Conservation (phyloP, 1,140 invertebrate genomes). For the Rhysida immarginata region DNA sequence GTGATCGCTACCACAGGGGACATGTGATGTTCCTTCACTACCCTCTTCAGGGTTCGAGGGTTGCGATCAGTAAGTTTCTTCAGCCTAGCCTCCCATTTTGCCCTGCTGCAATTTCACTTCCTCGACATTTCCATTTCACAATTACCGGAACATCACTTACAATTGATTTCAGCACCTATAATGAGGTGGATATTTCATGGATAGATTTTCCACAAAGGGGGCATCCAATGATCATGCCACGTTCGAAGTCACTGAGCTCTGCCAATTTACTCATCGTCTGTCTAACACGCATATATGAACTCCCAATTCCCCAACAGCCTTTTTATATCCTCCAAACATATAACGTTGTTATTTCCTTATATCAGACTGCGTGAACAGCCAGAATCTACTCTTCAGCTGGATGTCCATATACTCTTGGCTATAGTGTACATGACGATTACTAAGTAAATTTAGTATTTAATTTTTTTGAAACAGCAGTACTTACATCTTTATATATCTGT, state of each 20-base stretch:
- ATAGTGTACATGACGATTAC: no score
- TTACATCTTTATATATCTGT: constrained; percentile 60
- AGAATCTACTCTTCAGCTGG: neutral
- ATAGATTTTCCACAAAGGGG: neutral
- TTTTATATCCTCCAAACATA: no score
- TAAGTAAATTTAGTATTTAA: neutral
- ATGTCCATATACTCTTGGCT: neutral
- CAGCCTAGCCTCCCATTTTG: neutral
- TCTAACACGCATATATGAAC: neutral
- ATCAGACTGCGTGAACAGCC: neutral
- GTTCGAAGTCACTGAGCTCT: neutral
- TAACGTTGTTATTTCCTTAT: no score
- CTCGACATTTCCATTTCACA: neutral
- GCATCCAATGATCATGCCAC: neutral
- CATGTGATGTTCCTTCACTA: neutral
- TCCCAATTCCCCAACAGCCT: neutral
- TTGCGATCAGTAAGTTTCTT: neutral
- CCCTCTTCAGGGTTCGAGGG: neutral
- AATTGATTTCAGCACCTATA: neutral
- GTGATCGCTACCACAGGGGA: neutral
- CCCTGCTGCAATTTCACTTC: neutral
- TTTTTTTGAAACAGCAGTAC: no score
- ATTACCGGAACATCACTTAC: neutral
- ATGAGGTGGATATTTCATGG: neutral
- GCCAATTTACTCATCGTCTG: neutral